phyloP scores from a whole-genome alignment of 1,140 invertebrate species.

The Planococcus citri region DNA sequence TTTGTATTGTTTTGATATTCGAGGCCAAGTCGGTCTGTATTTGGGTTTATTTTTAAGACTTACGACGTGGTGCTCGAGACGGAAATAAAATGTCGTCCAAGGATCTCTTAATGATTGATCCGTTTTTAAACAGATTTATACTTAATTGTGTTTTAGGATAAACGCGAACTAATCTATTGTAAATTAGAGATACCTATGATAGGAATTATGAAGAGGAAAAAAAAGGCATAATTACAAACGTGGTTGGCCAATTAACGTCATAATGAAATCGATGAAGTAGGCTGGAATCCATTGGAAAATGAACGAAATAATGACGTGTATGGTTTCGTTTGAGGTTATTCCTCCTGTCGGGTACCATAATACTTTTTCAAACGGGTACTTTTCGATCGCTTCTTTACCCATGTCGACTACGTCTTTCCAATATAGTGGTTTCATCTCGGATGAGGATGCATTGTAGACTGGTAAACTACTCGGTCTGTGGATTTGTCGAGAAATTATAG shows the following conservation, averaged over 20 bases:
- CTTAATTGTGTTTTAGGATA: too few species aligned
- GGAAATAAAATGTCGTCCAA: neutral
- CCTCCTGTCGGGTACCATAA: conserved; percentile 49
- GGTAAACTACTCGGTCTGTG: conserved; percentile 44
- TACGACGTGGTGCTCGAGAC: too few species aligned
- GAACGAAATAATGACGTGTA: conserved; percentile 42
- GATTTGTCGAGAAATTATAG: conserved; percentile 22
- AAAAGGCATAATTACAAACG: conserved; percentile 43
- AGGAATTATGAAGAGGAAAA: neutral
- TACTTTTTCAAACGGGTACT: conserved; percentile 43
- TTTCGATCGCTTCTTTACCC: conserved; percentile 32
- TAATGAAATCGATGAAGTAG: conserved; percentile 45
- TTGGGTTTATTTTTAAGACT: too few species aligned
- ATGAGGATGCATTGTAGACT: conserved; percentile 58
- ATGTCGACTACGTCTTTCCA: conserved; percentile 48
- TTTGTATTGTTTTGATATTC: too few species aligned
- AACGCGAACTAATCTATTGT: too few species aligned
- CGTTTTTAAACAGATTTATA: neutral
- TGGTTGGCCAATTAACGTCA: conserved; percentile 43
- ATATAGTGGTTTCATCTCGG: conserved; percentile 47
- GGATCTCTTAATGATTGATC: neutral
- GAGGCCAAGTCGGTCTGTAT: too few species aligned
- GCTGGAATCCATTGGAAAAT: conserved; percentile 49
- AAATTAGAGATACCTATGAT: too few species aligned
- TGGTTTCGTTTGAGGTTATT: conserved; percentile 41